Percentiles rank a stretch among this genome's conserved stretches.
phyloP scores from a whole-genome alignment of 2,888 invertebrate genomes.

The Cheilosia vulpina region DNA sequence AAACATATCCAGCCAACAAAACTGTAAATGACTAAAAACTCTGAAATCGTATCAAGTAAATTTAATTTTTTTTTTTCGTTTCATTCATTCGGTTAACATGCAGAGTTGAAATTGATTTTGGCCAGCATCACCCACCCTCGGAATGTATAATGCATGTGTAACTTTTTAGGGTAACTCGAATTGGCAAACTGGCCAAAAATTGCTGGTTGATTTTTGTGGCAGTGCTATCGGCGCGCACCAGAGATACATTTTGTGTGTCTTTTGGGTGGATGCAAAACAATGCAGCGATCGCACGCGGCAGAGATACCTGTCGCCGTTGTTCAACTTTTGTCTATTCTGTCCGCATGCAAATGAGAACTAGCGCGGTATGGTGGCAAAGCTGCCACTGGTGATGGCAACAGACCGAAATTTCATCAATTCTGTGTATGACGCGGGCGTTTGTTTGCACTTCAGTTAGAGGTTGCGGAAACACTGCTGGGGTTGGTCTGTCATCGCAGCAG shows the following conservation, averaged over 20 bases:
- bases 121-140: background rate
- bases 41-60: conserved; percentile 9
- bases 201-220: conserved; percentile 61
- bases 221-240: conserved; percentile 31
- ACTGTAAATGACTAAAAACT: background rate
- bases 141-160: background rate
- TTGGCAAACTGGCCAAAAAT: conserved; percentile 53
- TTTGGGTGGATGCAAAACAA: conserved; percentile 46
- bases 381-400: conserved; percentile 12
- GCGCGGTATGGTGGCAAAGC: background rate
- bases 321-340: conserved; percentile 26
- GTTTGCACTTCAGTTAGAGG: conserved; percentile 70
- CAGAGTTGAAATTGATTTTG: conserved; percentile 6
- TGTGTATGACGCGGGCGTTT: conserved; percentile 48
- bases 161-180: conserved; percentile 9
- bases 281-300: conserved; percentile 57
- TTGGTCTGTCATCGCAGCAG: background rate
- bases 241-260: conserved; percentile 4
- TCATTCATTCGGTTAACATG: background rate
- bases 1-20: background rate
- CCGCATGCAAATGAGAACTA: conserved; percentile 57
- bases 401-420: conserved; percentile 71
- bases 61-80: background rate
- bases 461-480: conserved; percentile 46
- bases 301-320: conserved; percentile 61